Evolutionary conservation across 2,797 vertebrate species (phyloP).

Genomic region (Hapalemur alaotrensis): DNA sequence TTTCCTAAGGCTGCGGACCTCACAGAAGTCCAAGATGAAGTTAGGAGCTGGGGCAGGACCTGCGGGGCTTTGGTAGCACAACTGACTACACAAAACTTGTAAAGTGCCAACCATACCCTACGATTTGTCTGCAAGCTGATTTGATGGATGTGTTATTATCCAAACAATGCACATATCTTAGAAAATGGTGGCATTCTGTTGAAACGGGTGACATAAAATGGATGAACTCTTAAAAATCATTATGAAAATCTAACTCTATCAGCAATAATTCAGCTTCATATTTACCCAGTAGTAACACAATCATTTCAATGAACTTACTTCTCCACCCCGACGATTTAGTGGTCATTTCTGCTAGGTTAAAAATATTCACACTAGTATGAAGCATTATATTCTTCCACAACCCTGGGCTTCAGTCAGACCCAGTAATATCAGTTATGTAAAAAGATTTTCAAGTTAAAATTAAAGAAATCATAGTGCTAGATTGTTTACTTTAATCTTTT

Average conservation of each 20-base stretch:
- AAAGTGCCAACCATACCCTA: background rate
- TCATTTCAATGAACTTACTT: background rate
- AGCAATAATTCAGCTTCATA: background rate
- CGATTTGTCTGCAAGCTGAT: background rate
- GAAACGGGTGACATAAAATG: background rate
- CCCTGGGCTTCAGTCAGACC: background rate
- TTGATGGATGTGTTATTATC: background rate
- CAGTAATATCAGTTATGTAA: background rate
- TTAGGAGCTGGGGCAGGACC: background rate
- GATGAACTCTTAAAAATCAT: background rate
- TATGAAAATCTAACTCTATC: background rate
- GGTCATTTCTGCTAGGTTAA: background rate
- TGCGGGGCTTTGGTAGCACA: background rate
- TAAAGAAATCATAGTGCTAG: background rate
- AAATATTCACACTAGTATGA: background rate
- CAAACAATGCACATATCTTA: background rate
- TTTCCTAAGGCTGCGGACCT: background rate
- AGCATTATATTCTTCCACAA: background rate
- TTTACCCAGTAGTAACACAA: background rate
- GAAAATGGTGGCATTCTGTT: background rate
- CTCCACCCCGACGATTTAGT: background rate
- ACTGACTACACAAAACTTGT: background rate
- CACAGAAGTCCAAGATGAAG: background rate
- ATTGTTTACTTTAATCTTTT: background rate
- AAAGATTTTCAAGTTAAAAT: constrained; percentile 33